Evolutionary conservation across 2,888 invertebrate genomes (phyloP).

Genomic region (Catotricha subobsoleta): DNA sequence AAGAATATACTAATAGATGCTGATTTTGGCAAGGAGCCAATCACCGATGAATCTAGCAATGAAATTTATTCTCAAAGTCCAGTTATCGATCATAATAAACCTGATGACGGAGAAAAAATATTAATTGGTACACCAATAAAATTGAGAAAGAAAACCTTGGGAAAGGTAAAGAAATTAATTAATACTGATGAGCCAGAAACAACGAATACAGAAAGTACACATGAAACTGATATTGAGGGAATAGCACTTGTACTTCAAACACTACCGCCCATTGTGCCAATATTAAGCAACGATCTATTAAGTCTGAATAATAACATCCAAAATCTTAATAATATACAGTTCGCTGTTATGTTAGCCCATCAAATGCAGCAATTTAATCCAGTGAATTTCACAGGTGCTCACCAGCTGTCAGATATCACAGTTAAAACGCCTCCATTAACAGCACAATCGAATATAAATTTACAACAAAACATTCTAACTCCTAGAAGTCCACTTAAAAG

Average conservation of each 20-base stretch:
- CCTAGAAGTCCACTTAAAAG: background rate
- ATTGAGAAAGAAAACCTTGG: slow-evolving; percentile 20
- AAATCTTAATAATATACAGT: slow-evolving; percentile 27
- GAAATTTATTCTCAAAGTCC: background rate
- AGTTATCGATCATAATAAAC: slow-evolving; percentile 1
- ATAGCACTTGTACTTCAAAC: slow-evolving; percentile 28
- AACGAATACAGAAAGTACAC: background rate
- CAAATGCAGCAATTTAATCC: slow-evolving; percentile 17
- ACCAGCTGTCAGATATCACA: too few species aligned
- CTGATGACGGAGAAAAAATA: slow-evolving; percentile 21
- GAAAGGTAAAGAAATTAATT: slow-evolving; percentile 7
- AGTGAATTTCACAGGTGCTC: too few species aligned
- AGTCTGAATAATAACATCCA: slow-evolving; percentile 10
- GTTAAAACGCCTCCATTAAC: background rate
- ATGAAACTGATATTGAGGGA: slow-evolving; percentile 17
- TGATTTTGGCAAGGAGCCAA: too few species aligned
- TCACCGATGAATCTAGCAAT: background rate
- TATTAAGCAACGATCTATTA: slow-evolving; percentile 2
- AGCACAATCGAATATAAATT: background rate
- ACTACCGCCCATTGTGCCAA: slow-evolving; percentile 19
- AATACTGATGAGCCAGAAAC: background rate
- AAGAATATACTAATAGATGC: background rate
- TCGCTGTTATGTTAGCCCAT: slow-evolving; percentile 27
- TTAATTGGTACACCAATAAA: slow-evolving; percentile 29
- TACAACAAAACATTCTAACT: slow-evolving; percentile 9